These are phyloP conservation scores for Campylomormyrus tamandua DNA, from an alignment of 2,113 vertebrate genomes.

Conservation along the genomic window DNA sequence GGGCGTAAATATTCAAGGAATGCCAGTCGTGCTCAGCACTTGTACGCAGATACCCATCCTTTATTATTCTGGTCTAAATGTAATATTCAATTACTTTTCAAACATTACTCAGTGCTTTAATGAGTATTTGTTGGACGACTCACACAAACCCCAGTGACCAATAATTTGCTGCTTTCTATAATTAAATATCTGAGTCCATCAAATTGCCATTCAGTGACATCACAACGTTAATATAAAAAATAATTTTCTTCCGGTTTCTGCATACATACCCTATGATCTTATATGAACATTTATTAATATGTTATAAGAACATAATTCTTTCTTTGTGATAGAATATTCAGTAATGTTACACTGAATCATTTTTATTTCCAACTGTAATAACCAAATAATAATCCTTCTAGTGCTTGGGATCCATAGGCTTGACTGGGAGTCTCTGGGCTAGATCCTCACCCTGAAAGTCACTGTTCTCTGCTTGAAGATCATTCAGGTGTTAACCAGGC, in stretches of 20 bases:
- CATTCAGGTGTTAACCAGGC: not conserved
- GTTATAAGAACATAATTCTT: not conserved
- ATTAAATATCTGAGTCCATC: not conserved
- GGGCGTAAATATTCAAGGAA: not conserved
- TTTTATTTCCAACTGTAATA: not conserved
- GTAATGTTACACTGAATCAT: not conserved
- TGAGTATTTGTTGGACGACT: not conserved
- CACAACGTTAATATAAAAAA: not conserved
- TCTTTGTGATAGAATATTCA: not conserved
- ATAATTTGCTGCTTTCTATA: not conserved
- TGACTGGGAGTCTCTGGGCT: not conserved
- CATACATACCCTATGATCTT: not conserved
- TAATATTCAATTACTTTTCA: not conserved
- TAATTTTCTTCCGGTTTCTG: not conserved
- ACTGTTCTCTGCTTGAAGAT: not conserved
- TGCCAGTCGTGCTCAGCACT: conserved; percentile 8
- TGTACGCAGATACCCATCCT: not conserved
- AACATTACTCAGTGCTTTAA: not conserved
- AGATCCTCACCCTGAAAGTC: not conserved
- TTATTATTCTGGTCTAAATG: not conserved
- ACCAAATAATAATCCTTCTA: not conserved
- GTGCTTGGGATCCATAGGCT: not conserved
- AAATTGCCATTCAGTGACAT: not conserved
- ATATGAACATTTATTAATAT: not conserved
- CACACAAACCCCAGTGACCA: not conserved